Conservation (phyloP, 2,888 invertebrate species). For the Tachina lurida region DNA sequence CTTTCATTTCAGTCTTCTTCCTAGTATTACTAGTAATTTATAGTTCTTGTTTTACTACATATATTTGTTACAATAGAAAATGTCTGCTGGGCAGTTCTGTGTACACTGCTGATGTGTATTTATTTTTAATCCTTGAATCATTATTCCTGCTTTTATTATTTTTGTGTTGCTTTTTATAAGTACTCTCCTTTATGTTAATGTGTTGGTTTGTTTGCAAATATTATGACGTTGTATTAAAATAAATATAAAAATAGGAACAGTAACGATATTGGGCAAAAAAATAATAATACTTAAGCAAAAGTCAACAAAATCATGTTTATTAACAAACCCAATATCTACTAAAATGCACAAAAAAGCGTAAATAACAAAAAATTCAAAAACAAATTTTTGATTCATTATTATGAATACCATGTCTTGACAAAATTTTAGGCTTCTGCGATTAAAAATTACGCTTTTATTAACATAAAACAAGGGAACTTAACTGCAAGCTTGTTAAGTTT, state of each 20-base stretch:
- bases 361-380: too few species aligned
- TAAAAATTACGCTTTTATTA: too few species aligned
- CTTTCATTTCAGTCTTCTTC: too few species aligned
- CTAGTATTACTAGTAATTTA: too few species aligned
- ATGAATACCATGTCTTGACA: too few species aligned
- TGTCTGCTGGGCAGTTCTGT: neutral
- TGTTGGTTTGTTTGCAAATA: neutral
- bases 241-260: neutral
- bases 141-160: neutral
- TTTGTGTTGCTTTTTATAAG: neutral
- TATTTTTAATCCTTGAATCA: neutral
- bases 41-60: too few species aligned
- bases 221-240: neutral
- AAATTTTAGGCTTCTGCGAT: too few species aligned
- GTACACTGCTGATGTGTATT: neutral
- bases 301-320: neutral
- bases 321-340: neutral
- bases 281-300: neutral
- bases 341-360: too few species aligned
- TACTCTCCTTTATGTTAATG: too few species aligned
- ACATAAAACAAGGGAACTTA: too few species aligned
- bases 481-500: too few species aligned
- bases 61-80: neutral
- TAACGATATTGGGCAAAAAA: constrained; percentile 13
- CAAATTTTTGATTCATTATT: too few species aligned